These are phyloP conservation scores for Tapirus indicus DNA, from an alignment of 2,797 vertebrate species.

Conservation along the genomic window DNA sequence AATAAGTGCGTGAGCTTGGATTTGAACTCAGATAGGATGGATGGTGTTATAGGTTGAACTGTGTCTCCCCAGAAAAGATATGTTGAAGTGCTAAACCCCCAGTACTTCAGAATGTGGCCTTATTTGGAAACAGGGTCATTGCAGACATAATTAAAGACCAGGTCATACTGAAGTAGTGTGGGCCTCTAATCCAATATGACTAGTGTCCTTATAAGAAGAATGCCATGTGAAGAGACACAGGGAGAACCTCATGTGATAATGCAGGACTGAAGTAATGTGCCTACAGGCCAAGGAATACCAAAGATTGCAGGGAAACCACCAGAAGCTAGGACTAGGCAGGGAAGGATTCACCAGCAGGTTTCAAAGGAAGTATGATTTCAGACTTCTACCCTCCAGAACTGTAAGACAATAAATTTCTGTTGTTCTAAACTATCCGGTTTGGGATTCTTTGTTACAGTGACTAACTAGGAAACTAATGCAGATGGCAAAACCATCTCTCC, in stretches of 20 bases:
- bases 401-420: neutral
- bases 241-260: neutral
- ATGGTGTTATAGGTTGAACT: neutral
- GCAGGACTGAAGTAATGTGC: neutral
- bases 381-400: neutral
- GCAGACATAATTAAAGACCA: neutral
- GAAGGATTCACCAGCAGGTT: neutral
- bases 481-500: neutral
- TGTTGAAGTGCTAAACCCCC: neutral
- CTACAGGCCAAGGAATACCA: neutral
- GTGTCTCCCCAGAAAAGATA: neutral
- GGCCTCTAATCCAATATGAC: neutral
- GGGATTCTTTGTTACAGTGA: neutral
- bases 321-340: neutral
- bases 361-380: neutral
- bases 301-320: neutral
- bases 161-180: neutral
- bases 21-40: neutral
- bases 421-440: neutral
- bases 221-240: neutral
- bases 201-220: neutral
- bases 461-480: neutral
- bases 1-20: neutral
- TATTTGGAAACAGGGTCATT: neutral
- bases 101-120: neutral